A percentile compares a stretch with the other conserved stretches of the same genome.
Conservation (phyloP, 2,888 invertebrate genomes). For the Synanthedon vespiformis region DNA sequence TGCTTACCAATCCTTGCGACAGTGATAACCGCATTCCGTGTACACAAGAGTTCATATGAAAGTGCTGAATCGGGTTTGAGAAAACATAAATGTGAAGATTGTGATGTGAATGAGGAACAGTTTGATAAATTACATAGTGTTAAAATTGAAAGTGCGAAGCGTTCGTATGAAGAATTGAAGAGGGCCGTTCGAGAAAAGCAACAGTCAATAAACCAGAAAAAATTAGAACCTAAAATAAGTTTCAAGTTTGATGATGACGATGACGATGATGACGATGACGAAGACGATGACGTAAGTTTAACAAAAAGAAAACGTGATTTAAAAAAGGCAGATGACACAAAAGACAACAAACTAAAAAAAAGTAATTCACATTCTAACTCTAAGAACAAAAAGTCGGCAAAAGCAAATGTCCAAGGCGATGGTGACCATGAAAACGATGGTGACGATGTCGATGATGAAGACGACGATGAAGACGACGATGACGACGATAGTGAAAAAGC, state of each 20-base stretch:
- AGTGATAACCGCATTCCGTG: constrained; percentile 67
- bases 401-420: background rate
- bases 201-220: constrained; percentile 1
- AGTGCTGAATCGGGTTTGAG: constrained; percentile 25
- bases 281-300: constrained; percentile 9
- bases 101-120: constrained; percentile 46
- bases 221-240: constrained; percentile 2
- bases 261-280: constrained; percentile 13
- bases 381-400: background rate
- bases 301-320: background rate
- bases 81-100: constrained; percentile 50
- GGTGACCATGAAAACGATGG: background rate
- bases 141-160: constrained; percentile 49
- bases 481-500: background rate
- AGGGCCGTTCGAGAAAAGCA: constrained; percentile 29
- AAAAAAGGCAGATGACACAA: background rate
- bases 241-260: constrained; percentile 10
- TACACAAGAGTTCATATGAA: constrained; percentile 42
- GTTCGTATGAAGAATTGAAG: constrained; percentile 36
- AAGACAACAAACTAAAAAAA: background rate
- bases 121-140: constrained; percentile 40
- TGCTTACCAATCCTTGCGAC: constrained; percentile 56
- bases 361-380: background rate
- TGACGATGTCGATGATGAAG: constrained; percentile 5
- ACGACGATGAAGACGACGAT: background rate